Evolutionary conservation across 2,797 vertebrate genomes (phyloP).

Genomic region (Zenarchopterus dispar): DNA sequence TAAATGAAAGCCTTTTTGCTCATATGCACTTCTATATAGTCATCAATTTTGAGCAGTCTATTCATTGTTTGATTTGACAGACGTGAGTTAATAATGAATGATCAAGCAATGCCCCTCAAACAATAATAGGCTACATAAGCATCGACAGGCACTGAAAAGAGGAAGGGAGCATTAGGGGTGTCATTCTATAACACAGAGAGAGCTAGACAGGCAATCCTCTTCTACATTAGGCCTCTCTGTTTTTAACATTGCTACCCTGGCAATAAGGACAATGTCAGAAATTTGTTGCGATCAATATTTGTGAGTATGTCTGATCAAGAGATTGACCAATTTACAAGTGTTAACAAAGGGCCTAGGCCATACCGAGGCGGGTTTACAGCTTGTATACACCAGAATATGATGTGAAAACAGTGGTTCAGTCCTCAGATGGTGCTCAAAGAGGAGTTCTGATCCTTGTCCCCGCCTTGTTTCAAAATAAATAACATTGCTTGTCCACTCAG

Average conservation of each 20-base stretch:
- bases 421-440: conserved; percentile 68
- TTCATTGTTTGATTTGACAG: conserved; percentile 91
- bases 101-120: conserved; percentile 85
- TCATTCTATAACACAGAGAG: conserved; percentile 47
- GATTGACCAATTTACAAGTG: conserved; percentile 74
- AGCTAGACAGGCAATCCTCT: conserved; percentile 50
- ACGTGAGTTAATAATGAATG: conserved; percentile 87
- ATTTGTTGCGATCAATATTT: conserved; percentile 81
- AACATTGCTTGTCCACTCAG: conserved; percentile 82
- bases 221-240: conserved; percentile 55
- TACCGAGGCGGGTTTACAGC: conserved; percentile 75
- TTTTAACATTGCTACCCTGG: conserved; percentile 68
- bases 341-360: conserved; percentile 75
- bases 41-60: conserved; percentile 88
- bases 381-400: conserved; percentile 78
- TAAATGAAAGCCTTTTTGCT: conserved; percentile 92
- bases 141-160: conserved; percentile 41
- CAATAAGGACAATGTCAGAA: conserved; percentile 67
- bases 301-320: conserved; percentile 67
- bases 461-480: conserved; percentile 81
- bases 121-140: conserved; percentile 59
- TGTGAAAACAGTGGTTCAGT: conserved; percentile 75
- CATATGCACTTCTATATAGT: conserved; percentile 90
- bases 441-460: conserved; percentile 78
- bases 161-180: conserved; percentile 1